A percentile compares a stretch with the other conserved stretches of the same genome.
Conservation (phyloP, 2,113 vertebrate genomes). For the Plestiodon gilberti region DNA sequence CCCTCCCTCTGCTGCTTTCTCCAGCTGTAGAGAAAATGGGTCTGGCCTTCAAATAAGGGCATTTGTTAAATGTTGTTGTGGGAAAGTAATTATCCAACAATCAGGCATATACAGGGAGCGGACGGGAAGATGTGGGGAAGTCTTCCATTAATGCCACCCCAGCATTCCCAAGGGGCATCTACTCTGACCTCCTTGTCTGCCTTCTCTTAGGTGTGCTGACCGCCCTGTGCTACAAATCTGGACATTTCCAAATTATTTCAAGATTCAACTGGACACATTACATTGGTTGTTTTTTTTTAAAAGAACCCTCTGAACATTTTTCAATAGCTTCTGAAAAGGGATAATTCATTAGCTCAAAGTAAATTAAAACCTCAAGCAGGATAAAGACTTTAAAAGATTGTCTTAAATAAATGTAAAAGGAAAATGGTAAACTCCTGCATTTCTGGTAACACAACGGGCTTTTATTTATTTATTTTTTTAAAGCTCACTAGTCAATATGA, state of each 20-base stretch:
- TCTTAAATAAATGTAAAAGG: conserved; percentile 78
- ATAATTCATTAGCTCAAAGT: conserved; percentile 82
- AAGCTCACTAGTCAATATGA: conserved; percentile 65
- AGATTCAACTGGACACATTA: conserved; percentile 78
- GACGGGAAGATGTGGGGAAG: conserved; percentile 72
- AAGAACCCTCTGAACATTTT: conserved; percentile 77
- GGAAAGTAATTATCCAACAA: conserved; percentile 90
- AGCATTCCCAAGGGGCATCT: conserved; percentile 77
- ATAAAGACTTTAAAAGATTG: conserved; percentile 82
- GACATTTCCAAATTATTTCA: conserved; percentile 72
- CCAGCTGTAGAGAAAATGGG: conserved; percentile 80
- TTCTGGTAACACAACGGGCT: conserved; percentile 61
- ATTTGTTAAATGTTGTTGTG: conserved; percentile 90
- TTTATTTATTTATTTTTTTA: no score
- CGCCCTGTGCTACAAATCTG: conserved; percentile 74
- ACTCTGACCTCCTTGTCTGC: conserved; percentile 89
- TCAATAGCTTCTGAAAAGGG: conserved; percentile 79
- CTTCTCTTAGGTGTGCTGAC: conserved; percentile 80
- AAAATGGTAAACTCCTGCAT: conserved; percentile 60
- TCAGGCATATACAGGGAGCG: conserved; percentile 62
- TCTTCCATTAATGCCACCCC: conserved; percentile 87
- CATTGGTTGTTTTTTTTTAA: conserved; percentile 67
- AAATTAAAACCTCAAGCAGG: conserved; percentile 85
- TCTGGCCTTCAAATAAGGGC: conserved; percentile 80
- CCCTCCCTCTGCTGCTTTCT: not conserved